Base-by-base conservation (phyloP, 2,888 invertebrate species). In the Lomographa bimaculata region DNA sequence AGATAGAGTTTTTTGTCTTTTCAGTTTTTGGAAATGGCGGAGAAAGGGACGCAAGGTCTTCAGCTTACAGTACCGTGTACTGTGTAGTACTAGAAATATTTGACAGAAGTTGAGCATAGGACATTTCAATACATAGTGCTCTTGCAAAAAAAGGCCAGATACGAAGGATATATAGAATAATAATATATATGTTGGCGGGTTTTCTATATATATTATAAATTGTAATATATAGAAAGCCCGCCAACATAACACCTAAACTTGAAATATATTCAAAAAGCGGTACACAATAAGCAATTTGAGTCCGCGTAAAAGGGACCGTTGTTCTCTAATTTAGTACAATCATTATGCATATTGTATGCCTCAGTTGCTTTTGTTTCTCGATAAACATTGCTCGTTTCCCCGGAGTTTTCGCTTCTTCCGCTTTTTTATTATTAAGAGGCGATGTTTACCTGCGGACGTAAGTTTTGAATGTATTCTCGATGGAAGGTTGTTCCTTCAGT, bases 311-410 rank as follows among this genome's bases (percentile, higher is more conserved):
- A 71, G 66, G 72, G 68, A 60, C 70, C 63, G 63, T 71, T 73
- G 69, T 71, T 61, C 62, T 64, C 79, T 81, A 84, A 85, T 83
- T 82, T 80, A 83, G 75, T 79, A 79, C 81, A 79, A 80, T 79
- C 79, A 79, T 81, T 83, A 83, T 84, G 82, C 83, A 84, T 83
- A 85, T 80, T 82, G 79, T 70, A 80, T 69, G 76, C 70, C 66
- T 64, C 71, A 71, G 71, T 76, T 75, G 77, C 70, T 71, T 78
- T 77, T 77, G 77, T 84, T 83, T 83, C 68, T 69, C 80, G 65
- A 80, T 82, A 83, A 85, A 83, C 79, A 79, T 65, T 69, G 73
- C 68, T 64, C 71, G 68, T 78, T 85, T 72, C 67, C 65, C 64
- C 50, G 48, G 57, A 72, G 71, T 71, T 79, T 76, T 74, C 68